phyloP scores from a whole-genome alignment of 2,113 vertebrate species.

The Lucifuga dentata region DNA sequence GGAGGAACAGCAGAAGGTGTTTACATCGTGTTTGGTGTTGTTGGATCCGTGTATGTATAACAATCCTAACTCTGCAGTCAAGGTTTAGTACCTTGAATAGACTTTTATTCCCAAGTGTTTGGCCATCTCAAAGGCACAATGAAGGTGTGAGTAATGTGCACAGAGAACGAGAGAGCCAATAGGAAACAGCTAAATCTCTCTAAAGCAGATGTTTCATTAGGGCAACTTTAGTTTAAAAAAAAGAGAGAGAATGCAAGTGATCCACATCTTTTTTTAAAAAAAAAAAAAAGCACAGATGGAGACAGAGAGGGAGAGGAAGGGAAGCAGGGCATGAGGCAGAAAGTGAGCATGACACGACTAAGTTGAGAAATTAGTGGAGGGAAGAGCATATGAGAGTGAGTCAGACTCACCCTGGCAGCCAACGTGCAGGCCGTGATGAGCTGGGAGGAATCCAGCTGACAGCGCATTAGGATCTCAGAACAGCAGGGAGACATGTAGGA shows the following conservation, averaged over 20 bases:
- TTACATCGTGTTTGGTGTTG: not conserved
- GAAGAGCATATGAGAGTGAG: slow-evolving; percentile 78
- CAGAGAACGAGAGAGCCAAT: slow-evolving; percentile 31
- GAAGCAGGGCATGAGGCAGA: slow-evolving; percentile 41
- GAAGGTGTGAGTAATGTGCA: slow-evolving; percentile 25
- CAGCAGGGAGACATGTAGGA: slow-evolving; percentile 49
- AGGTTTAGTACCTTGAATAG: slow-evolving; percentile 37
- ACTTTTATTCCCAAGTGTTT: slow-evolving; percentile 43
- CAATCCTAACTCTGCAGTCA: slow-evolving; percentile 7
- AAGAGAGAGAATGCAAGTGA: slow-evolving; percentile 60
- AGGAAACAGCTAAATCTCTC: slow-evolving; percentile 22
- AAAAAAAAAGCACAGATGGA: slow-evolving; percentile 63
- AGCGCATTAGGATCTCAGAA: slow-evolving; percentile 67
- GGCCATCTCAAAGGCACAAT: slow-evolving; percentile 24
- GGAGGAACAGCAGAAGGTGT: not conserved
- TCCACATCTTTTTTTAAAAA: too few species aligned
- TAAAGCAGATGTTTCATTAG: slow-evolving; percentile 63
- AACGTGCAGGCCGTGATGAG: slow-evolving; percentile 74
- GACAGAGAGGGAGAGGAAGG: slow-evolving; percentile 26
- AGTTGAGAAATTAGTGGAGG: slow-evolving; percentile 69
- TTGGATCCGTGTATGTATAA: slow-evolving; percentile 30
- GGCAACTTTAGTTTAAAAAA: slow-evolving; percentile 51
- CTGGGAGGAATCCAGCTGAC: slow-evolving; percentile 77
- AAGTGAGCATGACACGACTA: slow-evolving; percentile 64
- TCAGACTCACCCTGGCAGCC: slow-evolving; percentile 77